Conservation (phyloP, 1,140 invertebrate species). For the Atta cephalotes region DNA sequence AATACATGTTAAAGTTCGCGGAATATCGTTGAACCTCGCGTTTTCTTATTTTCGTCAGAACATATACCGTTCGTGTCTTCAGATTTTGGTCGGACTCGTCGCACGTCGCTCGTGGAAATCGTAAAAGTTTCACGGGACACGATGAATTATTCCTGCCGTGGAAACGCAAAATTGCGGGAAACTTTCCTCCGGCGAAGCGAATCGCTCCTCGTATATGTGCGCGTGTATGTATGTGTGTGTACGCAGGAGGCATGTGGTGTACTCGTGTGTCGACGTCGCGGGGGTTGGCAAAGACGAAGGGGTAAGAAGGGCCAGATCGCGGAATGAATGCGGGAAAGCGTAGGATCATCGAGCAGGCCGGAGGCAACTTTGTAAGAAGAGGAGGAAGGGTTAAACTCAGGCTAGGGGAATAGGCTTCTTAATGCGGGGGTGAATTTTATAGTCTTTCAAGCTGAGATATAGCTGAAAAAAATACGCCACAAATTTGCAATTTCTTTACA, state of each 20-base stretch:
- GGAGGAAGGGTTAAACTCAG: slow-evolving; percentile 71
- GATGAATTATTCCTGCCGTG: slow-evolving; percentile 77
- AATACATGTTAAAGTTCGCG: slow-evolving; percentile 8
- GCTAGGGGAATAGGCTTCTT: slow-evolving; percentile 46
- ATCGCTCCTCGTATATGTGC: slow-evolving; percentile 27
- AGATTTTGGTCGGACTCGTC: slow-evolving; percentile 75
- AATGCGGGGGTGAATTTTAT: slow-evolving; percentile 65
- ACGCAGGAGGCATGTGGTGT: slow-evolving; percentile 15
- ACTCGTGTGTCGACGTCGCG: slow-evolving; percentile 42
- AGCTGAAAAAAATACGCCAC: slow-evolving; percentile 38
- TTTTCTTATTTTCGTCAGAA: slow-evolving; percentile 38
- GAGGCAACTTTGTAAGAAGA: slow-evolving; percentile 58
- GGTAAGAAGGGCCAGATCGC: slow-evolving; percentile 71
- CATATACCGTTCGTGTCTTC: slow-evolving; percentile 57
- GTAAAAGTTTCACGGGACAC: slow-evolving; percentile 77
- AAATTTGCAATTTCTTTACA: slow-evolving; percentile 13
- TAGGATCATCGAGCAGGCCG: slow-evolving; percentile 66
- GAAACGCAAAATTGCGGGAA: slow-evolving; percentile 77
- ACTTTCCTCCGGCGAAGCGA: slow-evolving; percentile 70
- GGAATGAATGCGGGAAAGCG: slow-evolving; percentile 75
- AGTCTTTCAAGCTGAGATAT: slow-evolving; percentile 61
- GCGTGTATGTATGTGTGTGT: slow-evolving; percentile 9
- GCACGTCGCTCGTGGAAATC: slow-evolving; percentile 75
- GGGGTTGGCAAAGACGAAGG: slow-evolving; percentile 59
- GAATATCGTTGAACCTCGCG: slow-evolving; percentile 12